Conservation (phyloP, 2,113 vertebrate species). For the Spea multiplicata region DNA sequence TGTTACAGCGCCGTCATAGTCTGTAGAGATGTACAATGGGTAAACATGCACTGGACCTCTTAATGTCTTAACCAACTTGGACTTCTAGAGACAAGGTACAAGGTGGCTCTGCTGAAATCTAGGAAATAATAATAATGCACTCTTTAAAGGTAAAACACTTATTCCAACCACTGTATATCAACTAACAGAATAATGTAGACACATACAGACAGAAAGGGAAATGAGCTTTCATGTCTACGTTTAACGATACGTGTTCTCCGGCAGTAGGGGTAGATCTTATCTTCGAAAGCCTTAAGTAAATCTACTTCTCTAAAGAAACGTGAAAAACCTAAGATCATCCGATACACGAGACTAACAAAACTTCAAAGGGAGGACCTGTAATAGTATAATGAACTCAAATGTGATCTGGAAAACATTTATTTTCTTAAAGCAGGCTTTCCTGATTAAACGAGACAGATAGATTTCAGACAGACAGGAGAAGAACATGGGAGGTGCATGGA, state of each 20-base stretch:
- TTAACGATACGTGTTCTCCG: slow-evolving; percentile 18
- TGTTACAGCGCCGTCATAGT: too few relatives aligned
- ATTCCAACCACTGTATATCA: too few relatives aligned
- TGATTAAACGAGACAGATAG: slow-evolving; percentile 46
- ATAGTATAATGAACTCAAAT: slow-evolving; percentile 37
- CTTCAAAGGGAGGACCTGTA: slow-evolving; percentile 35
- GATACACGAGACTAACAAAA: slow-evolving; percentile 29
- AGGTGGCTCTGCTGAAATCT: too few relatives aligned
- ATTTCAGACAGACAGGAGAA: slow-evolving; percentile 24
- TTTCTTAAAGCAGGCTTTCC: slow-evolving; percentile 38
- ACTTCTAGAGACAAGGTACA: too few relatives aligned
- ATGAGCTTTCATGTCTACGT: slow-evolving; percentile 6
- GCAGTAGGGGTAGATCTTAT: slow-evolving; percentile 33
- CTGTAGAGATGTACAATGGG: too few relatives aligned
- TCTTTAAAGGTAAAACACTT: too few relatives aligned
- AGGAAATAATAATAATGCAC: too few relatives aligned
- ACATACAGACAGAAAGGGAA: neutral
- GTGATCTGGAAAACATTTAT: slow-evolving; percentile 46
- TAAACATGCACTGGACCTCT: too few relatives aligned
- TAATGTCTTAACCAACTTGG: too few relatives aligned
- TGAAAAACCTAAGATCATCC: slow-evolving; percentile 28
- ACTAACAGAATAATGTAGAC: too few relatives aligned
- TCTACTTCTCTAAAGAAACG: slow-evolving; percentile 18
- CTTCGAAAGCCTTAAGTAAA: slow-evolving; percentile 10
- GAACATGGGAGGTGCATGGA: slow-evolving; percentile 1